phyloP scores from a whole-genome alignment of 1,140 invertebrate species.

The Zaprionus kolodkinae region DNA sequence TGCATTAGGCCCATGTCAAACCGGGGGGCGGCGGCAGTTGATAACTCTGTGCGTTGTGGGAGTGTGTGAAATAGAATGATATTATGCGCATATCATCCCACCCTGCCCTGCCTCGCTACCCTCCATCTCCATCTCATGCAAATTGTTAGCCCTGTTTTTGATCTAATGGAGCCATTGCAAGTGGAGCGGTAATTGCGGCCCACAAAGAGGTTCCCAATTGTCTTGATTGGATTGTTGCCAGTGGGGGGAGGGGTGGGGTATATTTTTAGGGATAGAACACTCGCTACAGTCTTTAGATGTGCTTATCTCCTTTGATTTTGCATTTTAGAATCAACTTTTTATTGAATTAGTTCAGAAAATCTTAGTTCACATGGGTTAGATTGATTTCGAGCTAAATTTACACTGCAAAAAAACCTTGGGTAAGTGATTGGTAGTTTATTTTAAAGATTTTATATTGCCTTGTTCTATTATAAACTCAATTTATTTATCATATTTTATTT shows the following conservation, averaged over 20 bases:
- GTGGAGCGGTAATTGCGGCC: constrained; percentile 13
- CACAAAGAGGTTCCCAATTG: constrained; percentile 26
- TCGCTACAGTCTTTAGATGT: not conserved
- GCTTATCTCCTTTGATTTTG: not conserved
- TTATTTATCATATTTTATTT: too few relatives aligned
- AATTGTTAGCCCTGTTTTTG: constrained; percentile 32
- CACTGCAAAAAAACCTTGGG: too few relatives aligned
- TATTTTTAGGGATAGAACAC: not conserved
- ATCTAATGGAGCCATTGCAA: constrained; percentile 42
- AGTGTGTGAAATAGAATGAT: constrained; percentile 28
- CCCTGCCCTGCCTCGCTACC: not conserved
- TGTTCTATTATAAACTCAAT: too few relatives aligned
- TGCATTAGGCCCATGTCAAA: constrained; percentile 38
- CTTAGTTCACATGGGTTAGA: too few relatives aligned
- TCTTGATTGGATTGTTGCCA: constrained; percentile 2
- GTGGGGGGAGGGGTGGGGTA: too few relatives aligned
- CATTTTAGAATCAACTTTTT: not conserved
- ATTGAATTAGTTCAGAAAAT: too few relatives aligned
- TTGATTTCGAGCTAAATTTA: too few relatives aligned
- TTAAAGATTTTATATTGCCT: too few relatives aligned
- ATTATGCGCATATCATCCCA: constrained; percentile 14
- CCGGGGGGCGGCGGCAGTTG: not conserved
- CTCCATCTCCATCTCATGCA: constrained; percentile 28
- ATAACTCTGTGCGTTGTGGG: not conserved
- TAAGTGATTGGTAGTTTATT: too few relatives aligned